phyloP scores from a whole-genome alignment of 2,797 vertebrate species.

The Brachyrhaphis roseni region DNA sequence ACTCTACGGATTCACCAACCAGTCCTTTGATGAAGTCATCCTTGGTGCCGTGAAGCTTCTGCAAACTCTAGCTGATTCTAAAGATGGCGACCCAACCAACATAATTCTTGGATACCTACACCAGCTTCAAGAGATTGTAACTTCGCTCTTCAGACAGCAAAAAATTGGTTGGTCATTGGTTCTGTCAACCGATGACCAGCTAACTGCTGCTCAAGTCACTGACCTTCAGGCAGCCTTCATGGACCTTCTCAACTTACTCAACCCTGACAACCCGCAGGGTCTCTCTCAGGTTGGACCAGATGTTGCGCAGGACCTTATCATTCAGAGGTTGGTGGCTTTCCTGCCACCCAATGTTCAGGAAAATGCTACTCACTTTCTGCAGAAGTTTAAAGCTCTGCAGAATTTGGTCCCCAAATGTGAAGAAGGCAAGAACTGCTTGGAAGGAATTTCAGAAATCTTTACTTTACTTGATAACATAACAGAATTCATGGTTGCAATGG shows the following conservation, averaged over 20 bases:
- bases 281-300: conserved; percentile 59
- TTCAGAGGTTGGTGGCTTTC: conserved; percentile 54
- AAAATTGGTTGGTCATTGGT: too few species aligned
- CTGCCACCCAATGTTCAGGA: conserved; percentile 60
- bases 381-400: conserved; percentile 63
- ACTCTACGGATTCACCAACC: conserved; percentile 65
- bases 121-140: conserved; percentile 68
- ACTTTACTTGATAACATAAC: conserved; percentile 60
- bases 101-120: conserved; percentile 64
- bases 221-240: conserved; percentile 44
- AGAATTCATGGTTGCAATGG: conserved; percentile 33
- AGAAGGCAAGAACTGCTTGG: conserved; percentile 63
- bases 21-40: conserved; percentile 68
- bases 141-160: conserved; percentile 50
- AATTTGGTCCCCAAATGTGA: conserved; percentile 55
- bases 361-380: conserved; percentile 52
- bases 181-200: conserved; percentile 34
- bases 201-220: conserved; percentile 45
- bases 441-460: conserved; percentile 63
- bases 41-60: conserved; percentile 66
- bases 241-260: conserved; percentile 68
- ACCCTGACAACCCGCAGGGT: conserved; percentile 54
- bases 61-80: conserved; percentile 53
- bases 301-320: conserved; percentile 54
- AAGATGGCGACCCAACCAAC: conserved; percentile 52